Evolutionary conservation across 2,113 vertebrate genomes (phyloP).

Genomic region (Campylorhamphus procurvoides): DNA sequence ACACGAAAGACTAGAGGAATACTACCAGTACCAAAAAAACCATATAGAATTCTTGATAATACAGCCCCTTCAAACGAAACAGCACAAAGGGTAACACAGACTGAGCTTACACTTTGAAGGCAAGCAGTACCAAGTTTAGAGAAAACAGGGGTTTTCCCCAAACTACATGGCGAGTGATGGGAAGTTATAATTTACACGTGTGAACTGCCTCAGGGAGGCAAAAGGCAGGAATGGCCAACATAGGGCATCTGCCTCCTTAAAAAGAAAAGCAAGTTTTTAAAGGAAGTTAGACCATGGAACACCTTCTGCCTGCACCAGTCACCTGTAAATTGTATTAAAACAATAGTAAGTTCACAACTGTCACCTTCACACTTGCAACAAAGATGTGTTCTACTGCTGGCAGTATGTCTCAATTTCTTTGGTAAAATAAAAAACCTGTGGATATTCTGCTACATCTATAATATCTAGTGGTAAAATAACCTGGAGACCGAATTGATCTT

Average conservation of each 20-base stretch:
- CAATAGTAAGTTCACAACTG: not conserved
- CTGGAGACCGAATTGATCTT: constrained; percentile 43
- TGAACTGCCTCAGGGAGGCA: not conserved
- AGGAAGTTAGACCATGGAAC: not conserved
- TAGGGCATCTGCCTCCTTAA: not conserved
- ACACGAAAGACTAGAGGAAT: not conserved
- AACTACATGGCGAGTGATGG: not conserved
- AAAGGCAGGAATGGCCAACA: not conserved
- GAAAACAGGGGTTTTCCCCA: not conserved
- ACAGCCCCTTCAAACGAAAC: not conserved
- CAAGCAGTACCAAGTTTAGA: not conserved
- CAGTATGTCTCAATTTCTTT: not conserved
- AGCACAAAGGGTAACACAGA: not conserved
- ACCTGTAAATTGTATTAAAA: not conserved
- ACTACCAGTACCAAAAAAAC: not conserved
- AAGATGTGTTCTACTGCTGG: not conserved
- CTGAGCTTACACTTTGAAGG: not conserved
- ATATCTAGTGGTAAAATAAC: constrained; percentile 34
- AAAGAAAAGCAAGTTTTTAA: constrained; percentile 16
- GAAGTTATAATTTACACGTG: not conserved
- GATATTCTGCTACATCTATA: not conserved
- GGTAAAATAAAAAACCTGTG: not conserved
- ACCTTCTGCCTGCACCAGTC: not conserved
- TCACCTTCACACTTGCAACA: not conserved
- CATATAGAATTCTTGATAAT: not conserved